Evolutionary conservation across 1,140 invertebrate species (phyloP), one percentile per base, ranked within the genome.

Genomic region (Drosophila paulistorum): DNA sequence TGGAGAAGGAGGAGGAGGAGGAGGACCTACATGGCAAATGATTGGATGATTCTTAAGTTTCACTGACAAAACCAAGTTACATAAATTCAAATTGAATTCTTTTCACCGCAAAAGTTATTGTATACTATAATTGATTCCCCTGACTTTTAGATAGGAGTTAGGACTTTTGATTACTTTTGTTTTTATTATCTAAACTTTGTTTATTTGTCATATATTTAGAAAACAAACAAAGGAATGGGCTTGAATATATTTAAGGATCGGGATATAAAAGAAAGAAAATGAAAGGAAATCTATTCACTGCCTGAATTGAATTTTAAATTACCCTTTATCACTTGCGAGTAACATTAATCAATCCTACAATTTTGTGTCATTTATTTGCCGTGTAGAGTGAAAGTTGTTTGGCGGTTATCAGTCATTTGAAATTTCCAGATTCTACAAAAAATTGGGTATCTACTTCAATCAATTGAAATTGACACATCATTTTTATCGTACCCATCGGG

Each of bases 381-480:
- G 45, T 23, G 45, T 23, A 1, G 17, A 51, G 17, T 14, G 17
- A 51, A 51, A 23, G 45, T 51, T 17, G 20, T 51, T 51, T 51
- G 20, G 6, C 9, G 37, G 9, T 51, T 51, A 51, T 51, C 45
- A 23, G 45, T 23, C 10, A 48, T 20, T 20, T 51, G 6, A 9
- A 23, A 51, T 4, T 10, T 23, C 3, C 1, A 48, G 45, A 23
- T 11, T 51, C 17, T 20, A 26, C 1, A 7, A 6, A 3, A 51
- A 51, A 23, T 51, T 23, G 10, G 10, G 45, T 51, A 51, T 51
- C 17, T 51, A 23, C 17, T 51, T 51, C 45, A 51, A 48, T 48
- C 45, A 48, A 51, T 51, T 51, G 45, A 51, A 51, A 51, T 23
- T 51, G 45, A 51, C 45, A 51, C 20, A 23, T 51, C 45, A 51